These are phyloP conservation scores for Nycticebus coucang DNA, from an alignment of 2,113 vertebrate species.

Conservation along the genomic window DNA sequence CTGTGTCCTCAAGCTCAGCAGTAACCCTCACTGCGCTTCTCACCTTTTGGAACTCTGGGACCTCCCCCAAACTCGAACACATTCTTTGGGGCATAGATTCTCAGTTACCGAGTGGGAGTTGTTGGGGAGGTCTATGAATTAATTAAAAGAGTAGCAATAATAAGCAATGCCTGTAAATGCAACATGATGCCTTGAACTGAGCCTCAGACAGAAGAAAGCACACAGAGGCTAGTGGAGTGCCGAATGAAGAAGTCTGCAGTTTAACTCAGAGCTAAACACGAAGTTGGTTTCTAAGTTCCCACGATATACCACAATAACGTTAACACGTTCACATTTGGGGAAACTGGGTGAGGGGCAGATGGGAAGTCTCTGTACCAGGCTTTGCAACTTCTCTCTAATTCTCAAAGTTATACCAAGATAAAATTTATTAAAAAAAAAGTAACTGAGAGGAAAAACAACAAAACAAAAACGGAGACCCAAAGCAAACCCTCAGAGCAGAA, in stretches of 20 bases:
- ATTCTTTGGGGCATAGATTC: neutral
- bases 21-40: neutral
- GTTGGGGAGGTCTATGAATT: neutral
- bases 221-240: neutral
- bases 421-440: neutral
- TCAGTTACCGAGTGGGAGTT: neutral
- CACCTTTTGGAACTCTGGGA: neutral
- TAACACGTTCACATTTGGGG: accelerated
- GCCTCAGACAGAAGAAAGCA: neutral
- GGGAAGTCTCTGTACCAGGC: neutral
- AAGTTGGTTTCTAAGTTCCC: neutral
- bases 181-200: neutral
- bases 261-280: neutral
- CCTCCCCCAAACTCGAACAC: neutral
- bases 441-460: neutral
- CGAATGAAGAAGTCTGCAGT: neutral
- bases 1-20: neutral
- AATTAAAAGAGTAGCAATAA: neutral
- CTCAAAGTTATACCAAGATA: neutral
- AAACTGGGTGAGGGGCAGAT: neutral
- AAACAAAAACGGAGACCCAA: neutral
- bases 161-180: neutral
- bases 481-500: neutral
- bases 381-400: neutral
- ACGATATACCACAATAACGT: neutral